phyloP scores from a whole-genome alignment of 2,113 vertebrate species.

The Tinamus guttatus region DNA sequence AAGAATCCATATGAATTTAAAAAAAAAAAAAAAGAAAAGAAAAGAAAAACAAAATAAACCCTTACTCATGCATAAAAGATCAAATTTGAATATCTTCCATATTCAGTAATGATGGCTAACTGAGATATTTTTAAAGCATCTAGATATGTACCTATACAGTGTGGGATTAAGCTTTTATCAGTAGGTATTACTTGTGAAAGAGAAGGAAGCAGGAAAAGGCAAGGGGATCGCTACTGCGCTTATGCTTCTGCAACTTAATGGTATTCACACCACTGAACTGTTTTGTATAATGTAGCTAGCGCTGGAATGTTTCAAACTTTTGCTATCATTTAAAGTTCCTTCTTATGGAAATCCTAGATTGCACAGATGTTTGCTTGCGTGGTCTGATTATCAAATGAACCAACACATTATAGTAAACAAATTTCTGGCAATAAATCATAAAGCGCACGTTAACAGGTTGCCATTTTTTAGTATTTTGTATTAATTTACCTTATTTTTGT shows the following conservation, averaged over 20 bases:
- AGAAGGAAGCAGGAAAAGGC: neutral
- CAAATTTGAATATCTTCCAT: neutral
- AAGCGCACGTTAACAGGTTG: neutral
- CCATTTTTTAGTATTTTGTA: neutral
- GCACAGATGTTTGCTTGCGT: neutral
- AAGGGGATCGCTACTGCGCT: neutral
- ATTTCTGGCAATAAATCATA: neutral
- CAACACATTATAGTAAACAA: neutral
- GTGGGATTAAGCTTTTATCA: neutral
- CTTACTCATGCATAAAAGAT: neutral
- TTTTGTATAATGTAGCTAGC: neutral
- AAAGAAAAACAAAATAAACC: neutral
- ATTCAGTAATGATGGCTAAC: neutral
- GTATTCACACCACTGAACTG: neutral
- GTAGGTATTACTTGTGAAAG: neutral
- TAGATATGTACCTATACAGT: neutral
- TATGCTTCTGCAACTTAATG: neutral
- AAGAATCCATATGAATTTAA: neutral
- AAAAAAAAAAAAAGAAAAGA: neutral
- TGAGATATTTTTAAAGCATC: neutral
- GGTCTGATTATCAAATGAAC: neutral
- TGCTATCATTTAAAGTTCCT: neutral
- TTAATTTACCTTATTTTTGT: neutral
- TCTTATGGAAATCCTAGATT: neutral
- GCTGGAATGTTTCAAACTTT: neutral